A percentile compares a stretch with the other conserved stretches of the same genome.
These are phyloP conservation scores for Trichopria drosophilae DNA, from an alignment of 2,888 invertebrate species.

Conservation along the genomic window DNA sequence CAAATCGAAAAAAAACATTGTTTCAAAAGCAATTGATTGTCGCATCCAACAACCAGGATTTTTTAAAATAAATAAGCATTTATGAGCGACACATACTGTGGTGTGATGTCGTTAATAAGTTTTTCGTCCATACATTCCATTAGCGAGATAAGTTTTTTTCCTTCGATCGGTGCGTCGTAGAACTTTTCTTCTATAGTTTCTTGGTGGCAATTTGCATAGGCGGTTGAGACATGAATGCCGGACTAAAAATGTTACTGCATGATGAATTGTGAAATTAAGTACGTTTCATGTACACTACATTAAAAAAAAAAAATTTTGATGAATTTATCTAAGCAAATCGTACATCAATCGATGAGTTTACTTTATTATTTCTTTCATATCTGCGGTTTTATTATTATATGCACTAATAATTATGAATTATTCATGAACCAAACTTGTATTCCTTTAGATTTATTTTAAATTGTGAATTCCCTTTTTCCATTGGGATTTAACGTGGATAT, in stretches of 20 bases:
- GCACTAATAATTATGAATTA: too few species aligned
- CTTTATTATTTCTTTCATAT: too few species aligned
- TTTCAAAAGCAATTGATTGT: neutral
- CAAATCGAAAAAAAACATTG: too few species aligned
- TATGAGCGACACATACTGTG: constrained; percentile 53
- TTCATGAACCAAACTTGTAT: too few species aligned
- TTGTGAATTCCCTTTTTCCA: too few species aligned
- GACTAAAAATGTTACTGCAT: too few species aligned
- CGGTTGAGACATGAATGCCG: constrained; percentile 65
- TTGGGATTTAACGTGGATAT: too few species aligned
- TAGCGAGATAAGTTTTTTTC: constrained; percentile 60
- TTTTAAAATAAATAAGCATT: neutral
- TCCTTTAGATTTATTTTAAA: too few species aligned
- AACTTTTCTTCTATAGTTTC: constrained; percentile 62
- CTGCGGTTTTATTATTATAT: too few species aligned
- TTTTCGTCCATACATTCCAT: constrained; percentile 62
- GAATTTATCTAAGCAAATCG: too few species aligned
- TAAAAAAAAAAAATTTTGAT: neutral
- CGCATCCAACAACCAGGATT: neutral
- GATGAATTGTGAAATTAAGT: neutral
- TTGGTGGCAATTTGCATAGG: constrained; percentile 63
- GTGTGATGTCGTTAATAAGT: constrained; percentile 62
- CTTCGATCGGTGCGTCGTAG: constrained; percentile 62
- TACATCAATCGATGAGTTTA: too few species aligned
- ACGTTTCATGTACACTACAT: neutral